phyloP scores from a whole-genome alignment of 2,113 vertebrate species.

The Microtus richardsoni region DNA sequence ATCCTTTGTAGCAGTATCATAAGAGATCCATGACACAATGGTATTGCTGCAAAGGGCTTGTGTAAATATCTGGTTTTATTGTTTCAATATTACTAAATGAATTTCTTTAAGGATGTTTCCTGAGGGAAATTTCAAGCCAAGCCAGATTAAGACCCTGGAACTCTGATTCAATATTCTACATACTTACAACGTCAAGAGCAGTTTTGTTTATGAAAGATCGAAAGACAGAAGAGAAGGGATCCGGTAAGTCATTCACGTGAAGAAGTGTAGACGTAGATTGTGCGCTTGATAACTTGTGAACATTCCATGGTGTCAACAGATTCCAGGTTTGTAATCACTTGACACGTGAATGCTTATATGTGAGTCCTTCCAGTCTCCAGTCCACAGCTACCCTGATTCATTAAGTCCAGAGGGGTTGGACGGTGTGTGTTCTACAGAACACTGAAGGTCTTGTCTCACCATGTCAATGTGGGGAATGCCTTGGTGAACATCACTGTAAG shows the following conservation, averaged over 20 bases:
- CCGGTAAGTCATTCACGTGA: neutral
- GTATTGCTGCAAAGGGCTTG: neutral
- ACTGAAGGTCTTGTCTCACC: neutral
- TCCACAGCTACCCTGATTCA: slow-evolving; percentile 17
- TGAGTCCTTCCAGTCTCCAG: neutral
- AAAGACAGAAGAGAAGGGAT: neutral
- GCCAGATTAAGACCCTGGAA: neutral
- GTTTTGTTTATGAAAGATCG: neutral
- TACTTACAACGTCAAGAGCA: neutral
- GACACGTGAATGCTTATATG: neutral
- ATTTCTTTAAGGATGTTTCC: slow-evolving; percentile 26
- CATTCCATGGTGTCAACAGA: neutral
- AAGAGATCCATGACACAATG: neutral
- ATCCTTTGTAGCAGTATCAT: neutral
- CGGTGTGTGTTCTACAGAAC: neutral
- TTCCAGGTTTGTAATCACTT: neutral
- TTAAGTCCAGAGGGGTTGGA: neutral
- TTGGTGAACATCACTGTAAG: neutral
- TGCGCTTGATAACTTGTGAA: no score
- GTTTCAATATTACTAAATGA: neutral
- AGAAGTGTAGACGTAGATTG: neutral
- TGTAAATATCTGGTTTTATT: neutral
- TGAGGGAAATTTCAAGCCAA: neutral
- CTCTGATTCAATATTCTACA: neutral
- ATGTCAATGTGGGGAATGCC: neutral